Percentiles rank a stretch among this genome's conserved stretches.
Conservation (phyloP, 1,140 invertebrate species). For the Pogonomyrmex barbatus region DNA sequence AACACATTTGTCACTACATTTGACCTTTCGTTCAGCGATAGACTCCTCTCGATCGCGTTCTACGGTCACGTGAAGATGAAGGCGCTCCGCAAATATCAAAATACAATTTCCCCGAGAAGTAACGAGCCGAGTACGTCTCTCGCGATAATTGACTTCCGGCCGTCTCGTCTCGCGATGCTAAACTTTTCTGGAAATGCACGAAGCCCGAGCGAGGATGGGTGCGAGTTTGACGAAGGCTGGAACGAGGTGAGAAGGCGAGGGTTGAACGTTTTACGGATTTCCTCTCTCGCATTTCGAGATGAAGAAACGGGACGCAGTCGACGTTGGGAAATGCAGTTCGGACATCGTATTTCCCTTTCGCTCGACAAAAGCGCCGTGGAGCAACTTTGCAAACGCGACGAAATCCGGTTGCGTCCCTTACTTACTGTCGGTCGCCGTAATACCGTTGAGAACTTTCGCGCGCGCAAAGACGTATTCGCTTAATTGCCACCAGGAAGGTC, state of each 20-base stretch:
- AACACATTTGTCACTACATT: neutral
- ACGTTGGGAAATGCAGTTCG: conserved; percentile 48
- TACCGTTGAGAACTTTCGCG: conserved; percentile 58
- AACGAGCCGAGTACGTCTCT: conserved; percentile 46
- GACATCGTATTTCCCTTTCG: conserved; percentile 52
- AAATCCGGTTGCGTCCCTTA: conserved; percentile 37
- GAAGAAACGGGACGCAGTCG: conserved; percentile 10
- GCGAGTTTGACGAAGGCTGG: conserved; percentile 33
- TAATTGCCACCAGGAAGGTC: conserved; percentile 61
- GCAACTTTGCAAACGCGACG: conserved; percentile 47
- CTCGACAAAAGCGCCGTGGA: conserved; percentile 32
- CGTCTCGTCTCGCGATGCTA: conserved; percentile 40
- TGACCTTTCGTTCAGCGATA: neutral
- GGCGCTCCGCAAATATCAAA: conserved; percentile 29
- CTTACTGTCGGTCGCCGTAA: conserved; percentile 52
- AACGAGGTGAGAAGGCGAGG: conserved; percentile 34
- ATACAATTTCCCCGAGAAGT: conserved; percentile 18
- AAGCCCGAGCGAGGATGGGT: conserved; percentile 35
- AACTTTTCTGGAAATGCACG: conserved; percentile 63
- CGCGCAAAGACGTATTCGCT: conserved; percentile 31
- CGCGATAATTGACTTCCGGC: conserved; percentile 69
- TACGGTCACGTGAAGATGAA: neutral
- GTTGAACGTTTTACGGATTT: conserved; percentile 44
- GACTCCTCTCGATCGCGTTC: neutral
- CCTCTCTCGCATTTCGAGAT: conserved; percentile 13